Base-by-base conservation (phyloP, 2,113 vertebrate genomes). In the Leptocoma aspasia region DNA sequence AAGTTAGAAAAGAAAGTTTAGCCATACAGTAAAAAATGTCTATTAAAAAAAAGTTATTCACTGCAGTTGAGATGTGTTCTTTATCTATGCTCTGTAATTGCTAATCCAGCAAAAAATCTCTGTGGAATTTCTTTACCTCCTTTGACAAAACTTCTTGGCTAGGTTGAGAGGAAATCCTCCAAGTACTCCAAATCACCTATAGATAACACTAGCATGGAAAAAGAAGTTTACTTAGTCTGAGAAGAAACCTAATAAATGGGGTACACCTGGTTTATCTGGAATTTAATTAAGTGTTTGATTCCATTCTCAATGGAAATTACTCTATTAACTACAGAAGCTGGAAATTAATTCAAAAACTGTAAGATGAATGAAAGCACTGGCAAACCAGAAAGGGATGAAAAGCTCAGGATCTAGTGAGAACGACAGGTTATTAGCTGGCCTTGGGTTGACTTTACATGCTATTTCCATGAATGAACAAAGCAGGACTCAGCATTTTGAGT, bases 111-210 rank as follows among this genome's bases (percentile, higher is more conserved):
- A 52, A 94, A 75, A 96, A 92, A 37, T 90, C 71, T 56, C 6
- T 5, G 6, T 90, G 94, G 6, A 35, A 35, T 71, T 82, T 95
- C 72, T 91, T 95, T 83, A 86, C 47, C 80, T 94, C 81, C 47
- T 72, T 69, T 75, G 92, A 96, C 64, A 94, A 90, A 68, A 86
- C 14, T 16, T 85, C 72, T 86, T 86, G 56, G 41, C 65, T 89
- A 47, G 41, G 42, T 61, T 69, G 72, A 69, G 92, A 89, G 39
- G 81, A 84, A 85, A 95, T 92, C 53, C 45, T 94, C 85, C 85
- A 90, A 56, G 80, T 78, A 37, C 60, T 94, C 77, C 91, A 86
- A 44, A 90, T 94, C 77, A 94, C 77, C 92, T 90, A 66, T 5
- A 57, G 31, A 15, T 85, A 91, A 49, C 41, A 73, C 17, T 18